A percentile compares a stretch with the other conserved stretches of the same genome.
Conservation (phyloP, 2,888 invertebrate genomes). For the Lysandra coridon region DNA sequence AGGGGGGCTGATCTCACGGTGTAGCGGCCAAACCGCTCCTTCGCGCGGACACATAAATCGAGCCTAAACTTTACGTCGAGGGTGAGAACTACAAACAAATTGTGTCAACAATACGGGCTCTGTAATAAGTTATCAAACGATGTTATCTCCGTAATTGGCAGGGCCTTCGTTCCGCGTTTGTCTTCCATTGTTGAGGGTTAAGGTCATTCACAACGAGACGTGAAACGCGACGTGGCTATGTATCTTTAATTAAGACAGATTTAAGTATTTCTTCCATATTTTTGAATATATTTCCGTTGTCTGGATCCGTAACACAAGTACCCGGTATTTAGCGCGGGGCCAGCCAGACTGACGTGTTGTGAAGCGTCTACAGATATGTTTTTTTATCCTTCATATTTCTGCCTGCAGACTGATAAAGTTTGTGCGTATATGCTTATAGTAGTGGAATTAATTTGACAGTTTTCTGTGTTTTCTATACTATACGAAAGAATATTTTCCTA, state of each 20-base stretch:
- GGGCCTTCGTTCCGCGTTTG: background rate
- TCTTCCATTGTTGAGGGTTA: background rate
- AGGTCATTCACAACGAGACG: background rate
- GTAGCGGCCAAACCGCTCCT: too few relatives aligned
- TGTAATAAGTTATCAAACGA: conserved; percentile 3
- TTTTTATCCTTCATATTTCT: background rate
- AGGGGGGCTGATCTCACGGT: too few relatives aligned
- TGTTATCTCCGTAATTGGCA: background rate
- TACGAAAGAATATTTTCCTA: too few relatives aligned
- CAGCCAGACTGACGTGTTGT: background rate
- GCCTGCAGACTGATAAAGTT: too few relatives aligned
- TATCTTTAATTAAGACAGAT: too few relatives aligned
- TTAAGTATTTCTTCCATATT: too few relatives aligned
- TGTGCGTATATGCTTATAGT: too few relatives aligned
- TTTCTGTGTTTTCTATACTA: too few relatives aligned
- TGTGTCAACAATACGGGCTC: conserved; percentile 7
- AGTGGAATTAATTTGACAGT: too few relatives aligned
- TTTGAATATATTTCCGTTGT: too few relatives aligned
- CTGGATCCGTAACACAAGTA: too few relatives aligned
- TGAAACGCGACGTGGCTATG: background rate
- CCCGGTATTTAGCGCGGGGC: background rate
- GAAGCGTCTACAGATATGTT: background rate
- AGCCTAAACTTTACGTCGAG: background rate
- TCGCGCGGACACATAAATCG: too few relatives aligned
- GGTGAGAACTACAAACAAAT: background rate